phyloP scores from a whole-genome alignment of 2,888 invertebrate genomes.

The Sinohyriopsis cumingii region DNA sequence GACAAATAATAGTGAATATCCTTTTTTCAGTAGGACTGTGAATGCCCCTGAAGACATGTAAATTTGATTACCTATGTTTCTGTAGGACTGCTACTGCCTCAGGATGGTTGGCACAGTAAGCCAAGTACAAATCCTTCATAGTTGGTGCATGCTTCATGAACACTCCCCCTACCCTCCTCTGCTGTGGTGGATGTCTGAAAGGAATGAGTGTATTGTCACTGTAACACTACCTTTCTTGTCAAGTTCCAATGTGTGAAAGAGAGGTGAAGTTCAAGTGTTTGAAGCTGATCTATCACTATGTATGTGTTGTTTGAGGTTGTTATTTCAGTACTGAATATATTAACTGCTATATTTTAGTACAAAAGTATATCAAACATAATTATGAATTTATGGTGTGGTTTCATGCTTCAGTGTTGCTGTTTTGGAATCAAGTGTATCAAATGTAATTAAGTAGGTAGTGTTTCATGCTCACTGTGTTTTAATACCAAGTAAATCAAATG shows the following conservation, averaged over 20 bases:
- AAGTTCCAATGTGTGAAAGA: too few species aligned
- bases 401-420: too few species aligned
- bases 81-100: constrained; percentile 94
- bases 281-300: too few species aligned
- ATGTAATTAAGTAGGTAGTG: too few species aligned
- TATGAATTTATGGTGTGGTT: background rate
- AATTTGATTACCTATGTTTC: constrained; percentile 83
- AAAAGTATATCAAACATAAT: background rate
- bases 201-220: background rate
- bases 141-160: constrained; percentile 82
- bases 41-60: background rate
- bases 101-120: constrained; percentile 95
- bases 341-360: too few species aligned
- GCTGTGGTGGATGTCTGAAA: constrained; percentile 70
- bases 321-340: too few species aligned
- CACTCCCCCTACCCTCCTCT: constrained; percentile 91
- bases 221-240: too few species aligned
- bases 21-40: too few species aligned
- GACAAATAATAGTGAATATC: background rate
- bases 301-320: background rate
- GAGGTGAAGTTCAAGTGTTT: too few species aligned
- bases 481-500: too few species aligned
- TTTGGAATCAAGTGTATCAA: too few species aligned
- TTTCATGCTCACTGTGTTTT: too few species aligned
- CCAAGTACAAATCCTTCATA: constrained; percentile 85